Percentiles rank a stretch among this genome's conserved stretches.
phyloP scores from a whole-genome alignment of 2,797 vertebrate species.

The Myotis findleyi region DNA sequence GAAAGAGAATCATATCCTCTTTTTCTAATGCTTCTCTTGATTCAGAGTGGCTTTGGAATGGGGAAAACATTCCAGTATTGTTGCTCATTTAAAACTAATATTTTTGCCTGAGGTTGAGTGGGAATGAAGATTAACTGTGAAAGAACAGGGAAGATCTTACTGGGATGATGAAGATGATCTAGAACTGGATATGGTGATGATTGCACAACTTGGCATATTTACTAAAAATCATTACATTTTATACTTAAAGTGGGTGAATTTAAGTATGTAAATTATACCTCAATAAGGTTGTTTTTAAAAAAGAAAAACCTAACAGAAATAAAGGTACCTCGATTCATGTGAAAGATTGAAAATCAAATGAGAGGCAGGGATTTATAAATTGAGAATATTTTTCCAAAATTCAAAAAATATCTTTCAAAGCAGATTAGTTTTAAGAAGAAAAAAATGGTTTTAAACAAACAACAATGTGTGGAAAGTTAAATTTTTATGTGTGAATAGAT shows the following conservation, averaged over 20 bases:
- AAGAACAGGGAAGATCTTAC: background rate
- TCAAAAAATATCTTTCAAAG: slow-evolving; percentile 31
- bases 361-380: background rate
- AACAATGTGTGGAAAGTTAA: background rate
- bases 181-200: background rate
- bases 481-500: background rate
- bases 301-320: background rate
- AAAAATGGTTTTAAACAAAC: background rate
- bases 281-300: background rate
- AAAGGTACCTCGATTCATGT: background rate
- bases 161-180: background rate
- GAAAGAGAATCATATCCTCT: background rate
- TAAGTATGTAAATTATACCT: background rate
- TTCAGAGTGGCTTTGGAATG: background rate
- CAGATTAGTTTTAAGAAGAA: background rate
- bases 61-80: background rate
- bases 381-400: slow-evolving; percentile 20
- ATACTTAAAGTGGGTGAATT: background rate
- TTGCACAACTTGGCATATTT: background rate
- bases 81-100: background rate
- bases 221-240: background rate
- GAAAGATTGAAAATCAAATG: background rate
- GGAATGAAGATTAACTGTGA: background rate
- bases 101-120: background rate
- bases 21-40: background rate